phyloP scores from a whole-genome alignment of 2,113 vertebrate species.

The Acrocephalus kingi region DNA sequence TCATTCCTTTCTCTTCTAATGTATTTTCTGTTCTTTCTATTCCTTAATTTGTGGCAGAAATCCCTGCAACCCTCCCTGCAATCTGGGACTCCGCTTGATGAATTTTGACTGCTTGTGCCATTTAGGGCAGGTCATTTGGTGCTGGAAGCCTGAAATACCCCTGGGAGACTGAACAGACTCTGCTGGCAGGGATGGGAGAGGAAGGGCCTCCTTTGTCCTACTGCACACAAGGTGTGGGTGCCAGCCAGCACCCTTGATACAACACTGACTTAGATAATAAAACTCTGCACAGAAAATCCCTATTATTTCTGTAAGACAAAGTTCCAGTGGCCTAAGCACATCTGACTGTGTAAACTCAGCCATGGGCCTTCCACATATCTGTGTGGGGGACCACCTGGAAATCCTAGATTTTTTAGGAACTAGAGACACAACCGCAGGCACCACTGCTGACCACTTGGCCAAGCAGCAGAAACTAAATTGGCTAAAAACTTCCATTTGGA shows the following conservation, averaged over 20 bases:
- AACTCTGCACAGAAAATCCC: background rate
- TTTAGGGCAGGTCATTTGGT: fast-evolving
- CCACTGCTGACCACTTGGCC: background rate
- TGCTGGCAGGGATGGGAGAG: background rate
- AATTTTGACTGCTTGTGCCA: background rate
- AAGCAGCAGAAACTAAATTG: background rate
- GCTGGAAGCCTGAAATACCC: background rate
- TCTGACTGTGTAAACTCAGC: background rate
- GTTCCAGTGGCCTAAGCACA: background rate
- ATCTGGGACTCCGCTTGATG: fast-evolving
- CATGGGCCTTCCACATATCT: background rate
- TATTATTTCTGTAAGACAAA: background rate
- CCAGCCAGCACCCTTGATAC: background rate
- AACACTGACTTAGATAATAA: background rate
- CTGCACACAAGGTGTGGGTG: background rate
- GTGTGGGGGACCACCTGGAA: background rate
- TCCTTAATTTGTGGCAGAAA: background rate
- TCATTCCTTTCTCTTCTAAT: background rate
- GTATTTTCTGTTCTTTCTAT: background rate
- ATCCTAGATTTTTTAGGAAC: background rate
- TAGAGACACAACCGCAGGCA: fast-evolving
- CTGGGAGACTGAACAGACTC: background rate
- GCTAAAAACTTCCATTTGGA: background rate
- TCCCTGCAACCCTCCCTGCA: background rate
- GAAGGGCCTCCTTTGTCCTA: background rate